These are phyloP conservation scores for Lipophrys pholis DNA, from an alignment of 2,113 vertebrate genomes.

Conservation along the genomic window DNA sequence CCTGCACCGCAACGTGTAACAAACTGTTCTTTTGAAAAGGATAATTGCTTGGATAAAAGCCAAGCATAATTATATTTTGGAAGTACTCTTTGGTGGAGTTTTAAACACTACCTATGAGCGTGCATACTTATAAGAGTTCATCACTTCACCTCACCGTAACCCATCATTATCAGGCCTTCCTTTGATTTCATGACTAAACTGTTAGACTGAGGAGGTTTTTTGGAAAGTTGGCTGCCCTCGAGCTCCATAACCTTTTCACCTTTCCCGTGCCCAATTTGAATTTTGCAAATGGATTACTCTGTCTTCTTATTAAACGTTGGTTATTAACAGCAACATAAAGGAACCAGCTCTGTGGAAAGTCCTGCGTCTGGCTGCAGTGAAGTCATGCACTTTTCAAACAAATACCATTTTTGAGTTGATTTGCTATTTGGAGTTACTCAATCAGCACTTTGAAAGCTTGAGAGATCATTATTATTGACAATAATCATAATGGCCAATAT, in stretches of 20 bases:
- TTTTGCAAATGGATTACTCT: constrained; percentile 7
- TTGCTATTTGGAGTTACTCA: too few relatives aligned
- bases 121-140: constrained; percentile 47
- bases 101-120: constrained; percentile 38
- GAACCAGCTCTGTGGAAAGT: neutral
- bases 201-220: constrained; percentile 40
- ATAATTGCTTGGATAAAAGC: constrained; percentile 32
- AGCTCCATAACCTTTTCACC: constrained; percentile 30
- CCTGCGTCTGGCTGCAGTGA: too few relatives aligned
- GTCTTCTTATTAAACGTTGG: neutral
- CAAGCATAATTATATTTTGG: constrained; percentile 49
- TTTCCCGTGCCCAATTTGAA: constrained; percentile 18
- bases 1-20: neutral
- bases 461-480: too few relatives aligned
- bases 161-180: constrained; percentile 56
- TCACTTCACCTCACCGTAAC: constrained; percentile 38
- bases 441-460: too few relatives aligned
- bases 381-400: too few relatives aligned
- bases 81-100: constrained; percentile 45
- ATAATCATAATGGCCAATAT: too few relatives aligned
- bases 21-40: constrained; percentile 40
- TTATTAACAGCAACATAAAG: neutral
- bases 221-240: constrained; percentile 39
- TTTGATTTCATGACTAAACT: constrained; percentile 44
- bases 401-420: too few relatives aligned